These are phyloP conservation scores for Tetramorium alpestre DNA, from an alignment of 1,140 invertebrate genomes.

Conservation along the genomic window DNA sequence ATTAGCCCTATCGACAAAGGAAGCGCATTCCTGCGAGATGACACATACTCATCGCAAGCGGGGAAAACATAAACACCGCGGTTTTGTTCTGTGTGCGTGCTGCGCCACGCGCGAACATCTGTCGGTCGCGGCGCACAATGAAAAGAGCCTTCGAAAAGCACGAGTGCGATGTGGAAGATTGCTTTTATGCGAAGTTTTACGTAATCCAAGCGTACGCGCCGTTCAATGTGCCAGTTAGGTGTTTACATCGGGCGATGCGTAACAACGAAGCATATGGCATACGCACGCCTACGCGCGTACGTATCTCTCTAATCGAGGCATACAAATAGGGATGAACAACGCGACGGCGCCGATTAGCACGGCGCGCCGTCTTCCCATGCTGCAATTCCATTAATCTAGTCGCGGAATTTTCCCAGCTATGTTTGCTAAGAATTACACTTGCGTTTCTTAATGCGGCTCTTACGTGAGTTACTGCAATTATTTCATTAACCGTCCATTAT, in stretches of 20 bases:
- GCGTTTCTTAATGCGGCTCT: not conserved
- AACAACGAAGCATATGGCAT: constrained; percentile 29
- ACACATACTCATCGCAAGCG: not conserved
- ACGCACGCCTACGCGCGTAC: constrained; percentile 48
- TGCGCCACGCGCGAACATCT: not conserved
- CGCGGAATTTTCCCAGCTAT: constrained; percentile 33
- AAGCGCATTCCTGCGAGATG: constrained; percentile 35
- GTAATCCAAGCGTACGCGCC: constrained; percentile 52
- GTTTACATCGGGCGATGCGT: constrained; percentile 48
- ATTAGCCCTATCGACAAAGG: constrained; percentile 63
- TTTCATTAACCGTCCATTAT: not conserved
- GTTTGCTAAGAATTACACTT: not conserved
- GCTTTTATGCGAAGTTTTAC: constrained; percentile 63
- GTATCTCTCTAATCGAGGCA: constrained; percentile 52
- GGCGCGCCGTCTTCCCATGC: constrained; percentile 33
- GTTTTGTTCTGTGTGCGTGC: constrained; percentile 18
- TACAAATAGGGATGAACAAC: constrained; percentile 39
- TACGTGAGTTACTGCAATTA: not conserved
- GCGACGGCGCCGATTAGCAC: constrained; percentile 26
- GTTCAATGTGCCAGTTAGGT: constrained; percentile 47
- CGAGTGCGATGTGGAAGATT: constrained; percentile 19
- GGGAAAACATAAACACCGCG: constrained; percentile 8
- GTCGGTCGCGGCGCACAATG: not conserved
- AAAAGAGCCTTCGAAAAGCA: not conserved
- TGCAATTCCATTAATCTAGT: constrained; percentile 31